Evolutionary conservation across 2,888 invertebrate species (phyloP).

Genomic region (Pemphredon lugubris): DNA sequence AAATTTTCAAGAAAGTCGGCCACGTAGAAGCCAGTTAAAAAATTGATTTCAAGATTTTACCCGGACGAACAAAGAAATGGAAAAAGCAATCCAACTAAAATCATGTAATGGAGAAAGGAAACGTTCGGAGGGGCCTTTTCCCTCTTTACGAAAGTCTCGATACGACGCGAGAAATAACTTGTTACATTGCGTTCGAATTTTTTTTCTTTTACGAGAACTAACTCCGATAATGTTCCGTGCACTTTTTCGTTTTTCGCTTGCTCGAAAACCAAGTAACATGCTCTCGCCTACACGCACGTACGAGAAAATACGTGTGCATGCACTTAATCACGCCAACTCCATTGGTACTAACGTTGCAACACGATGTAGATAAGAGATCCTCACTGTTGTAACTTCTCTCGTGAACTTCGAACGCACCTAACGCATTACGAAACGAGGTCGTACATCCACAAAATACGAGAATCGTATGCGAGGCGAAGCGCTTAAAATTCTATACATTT

Average conservation of each 20-base stretch:
- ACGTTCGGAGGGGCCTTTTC: too few relatives aligned
- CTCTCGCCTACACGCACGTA: slow-evolving; percentile 29
- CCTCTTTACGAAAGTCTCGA: too few relatives aligned
- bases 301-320: slow-evolving; percentile 21
- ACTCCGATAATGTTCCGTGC: background rate
- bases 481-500: too few relatives aligned
- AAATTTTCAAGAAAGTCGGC: too few relatives aligned
- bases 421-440: background rate
- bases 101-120: too few relatives aligned
- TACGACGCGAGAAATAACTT: background rate
- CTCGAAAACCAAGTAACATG: slow-evolving; percentile 12
- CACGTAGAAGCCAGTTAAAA: too few relatives aligned
- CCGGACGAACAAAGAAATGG: too few relatives aligned
- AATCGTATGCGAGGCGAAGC: too few relatives aligned
- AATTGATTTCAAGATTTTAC: too few relatives aligned
- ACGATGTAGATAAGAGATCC: slow-evolving; percentile 35
- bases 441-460: background rate
- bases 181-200: background rate
- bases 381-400: slow-evolving; percentile 30
- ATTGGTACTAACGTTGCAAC: slow-evolving; percentile 39
- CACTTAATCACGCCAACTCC: slow-evolving; percentile 46
- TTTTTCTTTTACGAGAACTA: background rate
- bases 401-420: slow-evolving; percentile 1
- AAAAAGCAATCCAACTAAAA: too few relatives aligned
- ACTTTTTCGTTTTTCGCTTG: background rate